These are phyloP conservation scores for Epinotia ramella DNA, from an alignment of 2,888 invertebrate genomes.

Conservation along the genomic window DNA sequence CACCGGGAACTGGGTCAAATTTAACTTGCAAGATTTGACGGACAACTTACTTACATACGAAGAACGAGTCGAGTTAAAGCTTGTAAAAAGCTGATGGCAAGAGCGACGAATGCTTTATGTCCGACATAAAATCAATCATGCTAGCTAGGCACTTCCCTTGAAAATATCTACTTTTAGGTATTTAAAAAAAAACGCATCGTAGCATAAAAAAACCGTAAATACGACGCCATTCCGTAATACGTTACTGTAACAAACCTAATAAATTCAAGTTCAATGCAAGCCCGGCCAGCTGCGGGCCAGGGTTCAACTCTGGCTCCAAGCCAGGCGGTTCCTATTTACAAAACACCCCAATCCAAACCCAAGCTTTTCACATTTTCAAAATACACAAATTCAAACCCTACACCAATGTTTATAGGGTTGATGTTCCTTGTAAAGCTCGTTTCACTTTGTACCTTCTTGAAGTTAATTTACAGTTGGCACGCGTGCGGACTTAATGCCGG, in stretches of 20 bases:
- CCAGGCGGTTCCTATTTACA: background rate
- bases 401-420: background rate
- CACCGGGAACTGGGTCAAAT: too few species aligned
- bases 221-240: conserved; percentile 1
- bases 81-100: too few species aligned
- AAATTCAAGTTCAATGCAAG: conserved; percentile 33
- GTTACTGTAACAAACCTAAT: conserved; percentile 10
- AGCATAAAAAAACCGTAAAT: background rate
- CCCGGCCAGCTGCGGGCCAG: conserved; percentile 17
- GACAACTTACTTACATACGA: too few species aligned
- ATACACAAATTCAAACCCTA: background rate
- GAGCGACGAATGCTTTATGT: too few species aligned
- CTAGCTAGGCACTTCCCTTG: too few species aligned
- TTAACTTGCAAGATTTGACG: too few species aligned
- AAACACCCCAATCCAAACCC: background rate
- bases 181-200: background rate
- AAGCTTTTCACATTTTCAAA: background rate
- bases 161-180: too few species aligned
- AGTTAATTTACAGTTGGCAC: conserved; percentile 17
- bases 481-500: conserved; percentile 19
- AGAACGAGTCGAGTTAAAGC: too few species aligned
- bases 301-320: conserved; percentile 22
- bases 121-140: too few species aligned
- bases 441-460: background rate
- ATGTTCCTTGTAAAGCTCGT: background rate